Conservation (phyloP, 2,888 invertebrate genomes). For the Sympetrum striolatum region DNA sequence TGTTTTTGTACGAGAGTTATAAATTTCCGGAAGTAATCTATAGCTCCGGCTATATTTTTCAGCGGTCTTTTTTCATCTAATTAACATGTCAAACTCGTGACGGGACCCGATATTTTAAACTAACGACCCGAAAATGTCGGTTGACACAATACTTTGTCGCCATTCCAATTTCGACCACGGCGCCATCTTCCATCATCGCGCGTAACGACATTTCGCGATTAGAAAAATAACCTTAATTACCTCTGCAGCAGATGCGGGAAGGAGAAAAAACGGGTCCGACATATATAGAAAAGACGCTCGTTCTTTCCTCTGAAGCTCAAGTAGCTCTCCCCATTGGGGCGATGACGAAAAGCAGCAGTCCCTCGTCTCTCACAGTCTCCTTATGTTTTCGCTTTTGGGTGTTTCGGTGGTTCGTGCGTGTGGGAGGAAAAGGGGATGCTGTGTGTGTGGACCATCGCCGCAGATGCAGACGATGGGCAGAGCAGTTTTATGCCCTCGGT, state of each 20-base stretch:
- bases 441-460: not conserved
- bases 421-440: not conserved
- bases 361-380: not conserved
- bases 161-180: too few species aligned
- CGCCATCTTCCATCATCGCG: not conserved
- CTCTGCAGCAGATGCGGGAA: too few species aligned
- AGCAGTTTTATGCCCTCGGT: conserved; percentile 1
- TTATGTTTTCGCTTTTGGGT: not conserved
- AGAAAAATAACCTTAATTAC: not conserved
- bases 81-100: too few species aligned
- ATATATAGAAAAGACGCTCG: not conserved
- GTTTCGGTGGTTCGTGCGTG: not conserved
- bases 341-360: not conserved
- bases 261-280: too few species aligned
- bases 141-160: too few species aligned
- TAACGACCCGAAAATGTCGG: too few species aligned
- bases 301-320: not conserved
- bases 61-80: too few species aligned
- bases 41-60: too few species aligned
- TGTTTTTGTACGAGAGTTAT: too few species aligned
- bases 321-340: not conserved
- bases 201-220: not conserved
- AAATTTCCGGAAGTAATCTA: too few species aligned
- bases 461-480: not conserved
- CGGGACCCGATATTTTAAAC: too few species aligned